Base-by-base conservation (phyloP, 2,797 vertebrate genomes). In the Columba guinea region DNA sequence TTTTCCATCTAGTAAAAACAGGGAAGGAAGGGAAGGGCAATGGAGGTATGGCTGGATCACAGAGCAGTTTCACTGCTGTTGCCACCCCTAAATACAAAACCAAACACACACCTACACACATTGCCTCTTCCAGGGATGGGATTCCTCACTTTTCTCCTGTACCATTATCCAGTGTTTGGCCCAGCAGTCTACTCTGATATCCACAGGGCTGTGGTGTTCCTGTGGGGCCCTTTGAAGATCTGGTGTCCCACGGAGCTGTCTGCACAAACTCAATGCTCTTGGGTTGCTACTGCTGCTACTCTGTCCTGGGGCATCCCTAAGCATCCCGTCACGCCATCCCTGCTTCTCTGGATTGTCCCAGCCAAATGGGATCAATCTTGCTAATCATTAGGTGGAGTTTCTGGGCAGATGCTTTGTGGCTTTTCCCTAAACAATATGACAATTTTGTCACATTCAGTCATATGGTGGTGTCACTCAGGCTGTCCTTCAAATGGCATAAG, bases 191-290 rank as follows among this genome's bases (percentile, higher is more conserved):
- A 2, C 5, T 67, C 11, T 48, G 32, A 23, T 17, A 81, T 60
- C 8, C n/a, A 81, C 0, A 1, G 30, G 11, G 13, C 3, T 11
- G 4, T 14, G 22, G 7, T 4, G 2, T 53, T 80, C 16, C 26
- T 55, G 9, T 22, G 48, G 12, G 10, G 10, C 4, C 20, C 30
- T 80, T 70, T 35, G 22, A 15, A n/a, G 9, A 10, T 48, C 15
- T 44, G 23, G 2, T 55, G 20, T 67, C 12, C 11, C 16, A 53
- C 22, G 41, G 37, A 81, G 0, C 7, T 69, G 12, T 6, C 16
- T 48, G 16, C 14, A 14, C 18, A 63, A 65, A 74, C 2, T 4
- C 6, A 41, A 10, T 27, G 2, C 7, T 64, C 9, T 9, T 44
- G 35, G 13, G 5, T 79, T 79, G 6, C 13, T 85, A 22, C 34